Percentiles rank a stretch among this genome's conserved stretches.
Evolutionary conservation across 2,113 vertebrate genomes (phyloP).

Genomic region (Mesocricetus auratus): DNA sequence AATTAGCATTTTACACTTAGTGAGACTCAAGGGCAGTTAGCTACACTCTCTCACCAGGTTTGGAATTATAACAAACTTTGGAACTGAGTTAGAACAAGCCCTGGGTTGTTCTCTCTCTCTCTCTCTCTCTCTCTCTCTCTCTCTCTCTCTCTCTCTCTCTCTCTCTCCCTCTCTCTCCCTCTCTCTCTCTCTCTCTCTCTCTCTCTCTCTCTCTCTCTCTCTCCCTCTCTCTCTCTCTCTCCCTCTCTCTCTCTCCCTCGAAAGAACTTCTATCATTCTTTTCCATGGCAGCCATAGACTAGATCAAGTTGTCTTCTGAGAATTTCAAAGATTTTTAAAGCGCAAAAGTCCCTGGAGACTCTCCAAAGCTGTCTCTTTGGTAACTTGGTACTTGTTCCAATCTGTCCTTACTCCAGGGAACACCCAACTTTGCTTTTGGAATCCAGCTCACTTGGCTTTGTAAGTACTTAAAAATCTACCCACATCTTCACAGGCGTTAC

Average conservation of each 20-base stretch:
- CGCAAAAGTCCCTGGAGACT: not conserved
- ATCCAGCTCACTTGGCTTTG: not conserved
- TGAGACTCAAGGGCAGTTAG: not conserved
- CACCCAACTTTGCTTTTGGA: not conserved
- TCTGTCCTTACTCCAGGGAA: not conserved
- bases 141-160: too few species aligned
- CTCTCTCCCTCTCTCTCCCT: too few species aligned
- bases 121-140: too few species aligned
- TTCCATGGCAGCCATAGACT: not conserved
- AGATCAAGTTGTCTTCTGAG: not conserved
- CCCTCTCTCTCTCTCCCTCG: too few species aligned
- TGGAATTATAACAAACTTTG: not conserved
- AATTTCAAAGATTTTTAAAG: not conserved
- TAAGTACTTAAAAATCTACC: not conserved
- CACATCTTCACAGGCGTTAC: not conserved
- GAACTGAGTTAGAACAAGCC: not conserved
- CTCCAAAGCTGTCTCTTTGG: not conserved
- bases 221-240: too few species aligned
- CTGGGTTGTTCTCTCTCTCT: not conserved
- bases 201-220: too few species aligned
- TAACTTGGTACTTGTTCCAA: not conserved
- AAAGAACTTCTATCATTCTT: not conserved
- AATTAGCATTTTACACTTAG: not conserved
- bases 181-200: too few species aligned
- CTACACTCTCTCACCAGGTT: not conserved